phyloP scores from a whole-genome alignment of 2,113 vertebrate species.

The Takifugu flavidus region DNA sequence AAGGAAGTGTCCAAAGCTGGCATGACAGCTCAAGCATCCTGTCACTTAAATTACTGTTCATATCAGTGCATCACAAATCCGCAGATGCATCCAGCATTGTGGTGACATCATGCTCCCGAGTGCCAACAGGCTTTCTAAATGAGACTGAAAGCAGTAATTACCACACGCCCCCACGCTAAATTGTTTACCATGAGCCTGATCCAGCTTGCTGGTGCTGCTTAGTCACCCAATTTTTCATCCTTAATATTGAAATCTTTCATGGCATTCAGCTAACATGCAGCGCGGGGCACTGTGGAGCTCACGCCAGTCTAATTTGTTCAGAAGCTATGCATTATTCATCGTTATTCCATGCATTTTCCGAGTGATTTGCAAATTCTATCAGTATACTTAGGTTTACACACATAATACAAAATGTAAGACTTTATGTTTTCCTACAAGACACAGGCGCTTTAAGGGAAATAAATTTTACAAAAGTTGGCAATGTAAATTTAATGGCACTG shows the following conservation, averaged over 20 bases:
- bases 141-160: constrained; percentile 67
- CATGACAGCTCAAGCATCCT: constrained; percentile 58
- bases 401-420: constrained; percentile 68
- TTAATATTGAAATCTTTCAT: constrained; percentile 56
- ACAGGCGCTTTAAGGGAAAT: constrained; percentile 64
- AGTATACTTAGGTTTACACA: constrained; percentile 65
- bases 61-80: constrained; percentile 44
- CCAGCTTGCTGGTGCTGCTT: constrained; percentile 55
- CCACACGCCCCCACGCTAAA: constrained; percentile 54
- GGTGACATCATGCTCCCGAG: constrained; percentile 50
- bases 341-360: constrained; percentile 58
- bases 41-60: constrained; percentile 64
- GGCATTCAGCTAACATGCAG: constrained; percentile 47
- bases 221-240: constrained; percentile 59
- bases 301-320: constrained; percentile 61
- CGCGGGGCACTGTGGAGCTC: constrained; percentile 30
- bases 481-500: constrained; percentile 71
- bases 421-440: constrained; percentile 63
- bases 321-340: constrained; percentile 68
- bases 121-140: constrained; percentile 68
- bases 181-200: constrained; percentile 70
- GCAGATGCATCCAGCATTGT: constrained; percentile 46
- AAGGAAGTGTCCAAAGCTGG: constrained; percentile 45
- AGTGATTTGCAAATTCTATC: constrained; percentile 65
- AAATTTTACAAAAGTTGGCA: constrained; percentile 61